Evolutionary conservation across 2,797 vertebrate species (phyloP), one percentile per base, ranked within the genome.

Genomic region (Poecilia wingei): DNA sequence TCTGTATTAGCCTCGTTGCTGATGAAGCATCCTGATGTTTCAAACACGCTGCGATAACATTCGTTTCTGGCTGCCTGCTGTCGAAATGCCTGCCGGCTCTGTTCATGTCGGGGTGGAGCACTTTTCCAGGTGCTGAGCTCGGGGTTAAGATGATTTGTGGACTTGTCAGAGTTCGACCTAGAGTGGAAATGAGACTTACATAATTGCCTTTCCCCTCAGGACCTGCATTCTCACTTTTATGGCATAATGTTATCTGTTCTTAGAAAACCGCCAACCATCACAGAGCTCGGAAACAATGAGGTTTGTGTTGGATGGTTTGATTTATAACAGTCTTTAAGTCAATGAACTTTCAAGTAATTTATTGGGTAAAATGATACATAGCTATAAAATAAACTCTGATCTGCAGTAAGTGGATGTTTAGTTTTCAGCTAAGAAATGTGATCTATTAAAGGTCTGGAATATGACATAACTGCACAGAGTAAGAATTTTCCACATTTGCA

Each of bases 71-170:
- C 57, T 74, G 66, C 74, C 70, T 51, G 79, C 31, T 79, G 57
- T 31, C 59, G 22, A 25, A 36, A 36, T 82, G 84, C 80, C 85
- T 70, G 72, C 43, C 3, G 72, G 88, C 83, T 78, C 64, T 7
- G 80, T 73, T 83, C 75, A 57, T 77, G 72, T 49, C 64, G 41
- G 31, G 33, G 78, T 47, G 76, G 75, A 87, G 45, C 55, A 76
- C 77, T 90, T 90, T 86, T 74, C 82, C 93, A 93, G 88, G 88
- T 90, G 90, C 72, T 79, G 57, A 70, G 51, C 72, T n/a, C 12
- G 6, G 53, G 78, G 80, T 79, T 13, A n/a, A 66, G 73, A 81
- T 75, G 85, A 92, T 91, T 91, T 89, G 87, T 86, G 57, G 79
- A 81, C 77, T 53, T 72, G 79, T 86, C 81, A 77, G 81, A 78